Conservation (phyloP, 92 coral and sea anemone genomes). For the Bergia puertoricense region DNA sequence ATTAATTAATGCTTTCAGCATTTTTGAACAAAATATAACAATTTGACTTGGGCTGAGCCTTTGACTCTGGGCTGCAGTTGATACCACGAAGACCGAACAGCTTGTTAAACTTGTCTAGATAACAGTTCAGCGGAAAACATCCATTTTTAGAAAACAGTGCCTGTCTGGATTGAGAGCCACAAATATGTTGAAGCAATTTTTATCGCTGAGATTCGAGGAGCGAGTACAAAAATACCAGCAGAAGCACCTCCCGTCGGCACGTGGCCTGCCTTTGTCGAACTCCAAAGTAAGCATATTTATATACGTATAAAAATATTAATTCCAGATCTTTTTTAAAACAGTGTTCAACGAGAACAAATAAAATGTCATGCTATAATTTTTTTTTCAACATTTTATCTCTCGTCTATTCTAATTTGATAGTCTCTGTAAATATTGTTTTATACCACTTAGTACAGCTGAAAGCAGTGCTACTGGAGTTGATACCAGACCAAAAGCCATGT, state of each 20-base stretch:
- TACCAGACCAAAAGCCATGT: not conserved
- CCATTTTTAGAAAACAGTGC: not conserved
- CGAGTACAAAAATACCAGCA: not conserved
- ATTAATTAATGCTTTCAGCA: not conserved
- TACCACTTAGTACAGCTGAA: not conserved
- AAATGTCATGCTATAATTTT: no score
- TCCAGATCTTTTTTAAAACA: not conserved
- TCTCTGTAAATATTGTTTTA: not conserved
- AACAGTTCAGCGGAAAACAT: not conserved
- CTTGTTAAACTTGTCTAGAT: no score
- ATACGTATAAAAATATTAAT: no score
- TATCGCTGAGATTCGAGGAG: not conserved
- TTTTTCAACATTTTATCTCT: not conserved
- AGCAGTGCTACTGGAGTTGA: no score
- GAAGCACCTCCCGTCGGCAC: not conserved
- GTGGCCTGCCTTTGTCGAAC: not conserved
- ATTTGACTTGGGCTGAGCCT: not conserved
- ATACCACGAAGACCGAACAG: not conserved
- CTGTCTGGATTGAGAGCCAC: not conserved
- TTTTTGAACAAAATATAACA: no score
- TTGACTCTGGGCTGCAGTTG: not conserved
- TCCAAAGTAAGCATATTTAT: not conserved
- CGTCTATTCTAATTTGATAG: not conserved
- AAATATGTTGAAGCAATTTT: slow-evolving; percentile 9
- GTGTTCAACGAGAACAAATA: no score